Evolutionary conservation across 2,797 vertebrate genomes (phyloP).

Genomic region (Rhynchonycteris naso): DNA sequence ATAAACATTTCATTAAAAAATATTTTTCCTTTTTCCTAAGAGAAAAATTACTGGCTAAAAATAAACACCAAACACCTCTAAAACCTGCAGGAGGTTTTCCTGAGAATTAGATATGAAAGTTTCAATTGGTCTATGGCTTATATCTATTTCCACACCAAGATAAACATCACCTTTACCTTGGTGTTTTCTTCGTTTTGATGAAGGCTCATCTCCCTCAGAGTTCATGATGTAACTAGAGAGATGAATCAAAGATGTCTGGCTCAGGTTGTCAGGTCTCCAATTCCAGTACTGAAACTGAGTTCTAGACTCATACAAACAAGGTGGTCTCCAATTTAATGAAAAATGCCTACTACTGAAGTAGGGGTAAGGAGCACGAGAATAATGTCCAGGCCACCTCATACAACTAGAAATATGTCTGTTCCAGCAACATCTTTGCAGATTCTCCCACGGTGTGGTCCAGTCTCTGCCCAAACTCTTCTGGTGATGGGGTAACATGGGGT

Average conservation of each 20-base stretch:
- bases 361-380: slow-evolving; percentile 78
- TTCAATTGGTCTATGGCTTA: background rate
- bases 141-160: slow-evolving; percentile 64
- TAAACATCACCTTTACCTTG: slow-evolving; percentile 77
- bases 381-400: slow-evolving; percentile 82
- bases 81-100: slow-evolving; percentile 49
- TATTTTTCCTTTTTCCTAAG: background rate
- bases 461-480: slow-evolving; percentile 88
- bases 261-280: slow-evolving; percentile 78
- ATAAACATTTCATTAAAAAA: slow-evolving; percentile 28
- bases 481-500: slow-evolving; percentile 90
- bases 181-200: slow-evolving; percentile 89
- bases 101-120: slow-evolving; percentile 44
- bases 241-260: slow-evolving; percentile 83
- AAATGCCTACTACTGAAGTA: slow-evolving; percentile 79
- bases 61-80: slow-evolving; percentile 63
- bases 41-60: slow-evolving; percentile 35
- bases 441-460: slow-evolving; percentile 82
- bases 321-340: slow-evolving; percentile 80
- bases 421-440: slow-evolving; percentile 79
- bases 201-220: slow-evolving; percentile 86
- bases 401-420: slow-evolving; percentile 80
- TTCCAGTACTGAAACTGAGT: slow-evolving; percentile 76
- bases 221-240: slow-evolving; percentile 86
- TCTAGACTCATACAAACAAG: slow-evolving; percentile 77